Evolutionary conservation across 2,113 vertebrate genomes (phyloP), one percentile per base, ranked within the genome.

Genomic region (Podocnemis expansa): DNA sequence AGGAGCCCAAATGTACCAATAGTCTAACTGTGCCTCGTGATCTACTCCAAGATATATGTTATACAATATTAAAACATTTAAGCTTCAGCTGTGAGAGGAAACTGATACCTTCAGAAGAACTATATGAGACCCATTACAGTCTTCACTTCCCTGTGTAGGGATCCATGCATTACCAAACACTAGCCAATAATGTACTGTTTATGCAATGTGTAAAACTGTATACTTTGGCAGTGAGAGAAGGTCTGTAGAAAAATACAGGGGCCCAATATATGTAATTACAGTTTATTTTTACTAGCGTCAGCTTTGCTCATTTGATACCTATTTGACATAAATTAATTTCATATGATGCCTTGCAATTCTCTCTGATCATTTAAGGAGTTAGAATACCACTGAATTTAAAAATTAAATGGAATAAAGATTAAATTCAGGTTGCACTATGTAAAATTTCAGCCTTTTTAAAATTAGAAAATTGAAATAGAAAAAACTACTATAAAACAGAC

Each of bases 271-370:
- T 96, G 92, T 95, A 97, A 97, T 97, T 97, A 96, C 90, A 93
- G 94, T 90, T 96, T 96, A 97, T 96, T 97, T 97, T 97, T 97
- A 97, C 96, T 96, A 91, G 94, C 83, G 91, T 96, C 94, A 89
- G 96, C 96, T 97, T 97, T 96, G 96, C 95, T 96, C 95, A 96
- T 97, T 97, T 96, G 94, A 96, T 97, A 96, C 91, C 96, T 97
- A 96, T 96, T 93, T 95, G 94, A 97, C 94, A 96, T 83, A 96
- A 96, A 97, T 97, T 97, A 97, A 97, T 95, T 95, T 95, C 95
- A 95, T 52, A 63, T 96, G 96, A 96, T 91, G 92, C 82, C 95
- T 95, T 96, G 92, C 94, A 93, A 95, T 93, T 93, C 95, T 95
- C 63, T 70, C 95, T 95, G 79, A 91, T 94, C 92, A 96, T 96